These are phyloP conservation scores for Resseliella maxima DNA, from an alignment of 2,888 invertebrate species.

Conservation along the genomic window DNA sequence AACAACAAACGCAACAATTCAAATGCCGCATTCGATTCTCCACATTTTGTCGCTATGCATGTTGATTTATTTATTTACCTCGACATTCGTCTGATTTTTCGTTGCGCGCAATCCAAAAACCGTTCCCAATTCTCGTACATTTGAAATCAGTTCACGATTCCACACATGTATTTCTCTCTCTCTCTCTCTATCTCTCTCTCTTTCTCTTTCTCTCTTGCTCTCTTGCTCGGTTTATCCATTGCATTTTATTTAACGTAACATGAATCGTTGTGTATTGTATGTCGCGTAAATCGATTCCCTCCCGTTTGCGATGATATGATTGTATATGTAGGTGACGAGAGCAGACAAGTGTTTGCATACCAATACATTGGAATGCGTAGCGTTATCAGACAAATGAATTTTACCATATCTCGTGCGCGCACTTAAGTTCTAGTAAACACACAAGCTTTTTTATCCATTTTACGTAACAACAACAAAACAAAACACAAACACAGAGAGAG, in stretches of 20 bases:
- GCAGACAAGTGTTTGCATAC: conserved; percentile 16
- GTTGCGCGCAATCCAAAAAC: neutral
- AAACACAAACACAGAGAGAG: neutral
- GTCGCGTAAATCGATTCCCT: conserved; percentile 6
- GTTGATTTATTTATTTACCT: conserved; percentile 46
- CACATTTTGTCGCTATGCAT: neutral
- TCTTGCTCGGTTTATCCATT: too few species aligned
- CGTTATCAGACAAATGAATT: neutral
- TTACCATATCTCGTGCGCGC: neutral
- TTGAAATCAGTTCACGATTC: neutral
- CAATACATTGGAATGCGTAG: neutral
- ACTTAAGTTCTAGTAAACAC: neutral
- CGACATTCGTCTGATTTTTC: neutral
- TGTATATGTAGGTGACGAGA: conserved; percentile 51
- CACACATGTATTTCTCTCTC: neutral
- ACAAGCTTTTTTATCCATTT: neutral
- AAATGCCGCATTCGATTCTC: neutral
- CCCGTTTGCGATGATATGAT: neutral
- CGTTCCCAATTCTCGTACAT: neutral
- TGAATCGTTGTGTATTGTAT: neutral
- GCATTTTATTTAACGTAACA: too few species aligned
- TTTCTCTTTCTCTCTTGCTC: too few species aligned
- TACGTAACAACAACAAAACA: neutral
- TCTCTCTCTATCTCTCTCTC: too few species aligned
- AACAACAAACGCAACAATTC: neutral